Conservation (phyloP, 2,888 invertebrate species). For the Neria commutata region DNA sequence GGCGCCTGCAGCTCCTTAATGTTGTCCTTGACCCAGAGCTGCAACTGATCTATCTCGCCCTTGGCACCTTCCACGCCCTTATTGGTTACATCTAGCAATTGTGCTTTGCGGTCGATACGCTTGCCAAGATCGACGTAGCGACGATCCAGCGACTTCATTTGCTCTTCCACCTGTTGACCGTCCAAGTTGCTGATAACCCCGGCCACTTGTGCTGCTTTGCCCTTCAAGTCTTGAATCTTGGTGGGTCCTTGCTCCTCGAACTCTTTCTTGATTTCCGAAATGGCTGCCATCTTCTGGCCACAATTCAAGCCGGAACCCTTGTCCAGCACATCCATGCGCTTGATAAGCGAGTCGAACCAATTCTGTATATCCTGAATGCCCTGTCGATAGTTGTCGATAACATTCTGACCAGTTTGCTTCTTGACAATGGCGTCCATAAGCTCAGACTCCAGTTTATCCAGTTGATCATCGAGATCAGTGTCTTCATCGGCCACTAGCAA, state of each 20-base stretch:
- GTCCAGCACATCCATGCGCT: constrained; percentile 82
- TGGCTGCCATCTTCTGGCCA: constrained; percentile 76
- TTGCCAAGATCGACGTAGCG: constrained; percentile 84
- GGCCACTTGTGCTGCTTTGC: constrained; percentile 73
- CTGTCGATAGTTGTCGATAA: constrained; percentile 80
- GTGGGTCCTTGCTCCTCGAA: constrained; percentile 76
- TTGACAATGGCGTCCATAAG: constrained; percentile 74
- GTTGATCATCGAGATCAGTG: constrained; percentile 73
- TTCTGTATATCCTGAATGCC: constrained; percentile 77
- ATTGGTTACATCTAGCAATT: constrained; percentile 82
- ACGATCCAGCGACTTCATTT: constrained; percentile 83
- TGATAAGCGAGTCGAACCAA: constrained; percentile 81
- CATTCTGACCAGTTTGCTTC: constrained; percentile 76
- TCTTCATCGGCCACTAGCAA: constrained; percentile 65
- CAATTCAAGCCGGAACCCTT: constrained; percentile 84
- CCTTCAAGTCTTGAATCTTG: constrained; percentile 74
- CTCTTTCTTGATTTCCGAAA: constrained; percentile 75
- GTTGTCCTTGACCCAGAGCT: constrained; percentile 81
- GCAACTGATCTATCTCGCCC: constrained; percentile 78
- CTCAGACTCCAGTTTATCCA: constrained; percentile 74
- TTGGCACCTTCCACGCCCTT: constrained; percentile 83
- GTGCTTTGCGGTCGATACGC: constrained; percentile 81
- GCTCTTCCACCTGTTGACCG: constrained; percentile 89
- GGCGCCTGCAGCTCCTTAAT: constrained; percentile 71
- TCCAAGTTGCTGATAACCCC: constrained; percentile 86